These are phyloP conservation scores for Gymnocephalus cernua DNA, from an alignment of 2,113 vertebrate species.

Conservation along the genomic window DNA sequence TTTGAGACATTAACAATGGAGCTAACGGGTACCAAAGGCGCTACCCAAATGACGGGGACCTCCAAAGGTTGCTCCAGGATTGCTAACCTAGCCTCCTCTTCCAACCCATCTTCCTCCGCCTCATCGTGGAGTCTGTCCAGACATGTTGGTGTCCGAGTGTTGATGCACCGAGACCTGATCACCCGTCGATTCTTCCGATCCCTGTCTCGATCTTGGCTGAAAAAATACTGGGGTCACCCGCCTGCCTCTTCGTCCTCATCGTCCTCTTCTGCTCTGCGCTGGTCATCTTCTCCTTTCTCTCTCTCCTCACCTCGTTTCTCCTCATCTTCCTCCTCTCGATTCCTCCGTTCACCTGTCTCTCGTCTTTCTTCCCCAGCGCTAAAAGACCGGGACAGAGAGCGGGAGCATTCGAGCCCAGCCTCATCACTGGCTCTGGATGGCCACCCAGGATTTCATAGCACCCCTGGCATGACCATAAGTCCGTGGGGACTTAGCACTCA, in stretches of 20 bases:
- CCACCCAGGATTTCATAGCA: constrained; percentile 79
- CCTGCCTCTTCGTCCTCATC: neutral
- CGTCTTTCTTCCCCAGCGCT: constrained; percentile 82
- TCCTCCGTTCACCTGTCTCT: constrained; percentile 78
- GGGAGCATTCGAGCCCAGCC: constrained; percentile 65
- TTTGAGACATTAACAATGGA: constrained; percentile 57
- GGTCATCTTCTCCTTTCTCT: constrained; percentile 37
- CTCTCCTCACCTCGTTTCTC: constrained; percentile 25
- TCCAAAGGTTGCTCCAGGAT: constrained; percentile 24
- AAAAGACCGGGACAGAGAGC: constrained; percentile 87
- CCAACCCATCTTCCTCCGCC: constrained; percentile 29
- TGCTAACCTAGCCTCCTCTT: constrained; percentile 19
- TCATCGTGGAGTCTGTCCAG: constrained; percentile 80
- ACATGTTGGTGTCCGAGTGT: constrained; percentile 83
- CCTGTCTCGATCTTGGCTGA: constrained; percentile 78
- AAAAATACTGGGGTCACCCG: constrained; percentile 52
- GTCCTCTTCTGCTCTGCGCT: neutral
- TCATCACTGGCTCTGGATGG: constrained; percentile 85
- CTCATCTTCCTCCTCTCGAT: constrained; percentile 17
- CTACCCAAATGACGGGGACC: neutral
- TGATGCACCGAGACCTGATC: constrained; percentile 88
- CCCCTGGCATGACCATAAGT: constrained; percentile 92
- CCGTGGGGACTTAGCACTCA: constrained; percentile 84
- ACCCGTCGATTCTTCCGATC: constrained; percentile 85
- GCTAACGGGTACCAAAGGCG: constrained; percentile 9